Evolutionary conservation across 2,888 invertebrate genomes (phyloP).

Genomic region (Epirrhoe tristata): DNA sequence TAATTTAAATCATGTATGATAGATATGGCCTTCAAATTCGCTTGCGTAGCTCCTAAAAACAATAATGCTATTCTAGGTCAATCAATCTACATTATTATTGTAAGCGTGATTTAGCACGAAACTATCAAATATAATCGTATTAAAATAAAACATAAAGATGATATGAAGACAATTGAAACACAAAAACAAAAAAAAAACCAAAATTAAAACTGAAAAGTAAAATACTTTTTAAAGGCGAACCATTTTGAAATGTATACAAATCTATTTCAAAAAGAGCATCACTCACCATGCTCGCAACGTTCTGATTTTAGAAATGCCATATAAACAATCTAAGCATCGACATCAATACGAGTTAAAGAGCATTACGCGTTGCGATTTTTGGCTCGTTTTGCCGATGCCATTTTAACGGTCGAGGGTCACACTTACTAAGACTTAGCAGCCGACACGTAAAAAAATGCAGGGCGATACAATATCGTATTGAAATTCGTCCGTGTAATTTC

Average conservation of each 20-base stretch:
- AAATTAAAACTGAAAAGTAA: not conserved
- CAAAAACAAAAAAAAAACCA: not conserved
- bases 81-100: not conserved
- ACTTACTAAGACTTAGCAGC: too few relatives aligned
- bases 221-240: not conserved
- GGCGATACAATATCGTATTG: too few relatives aligned
- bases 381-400: too few relatives aligned
- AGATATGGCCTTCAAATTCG: not conserved
- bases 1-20: not conserved
- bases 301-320: constrained; percentile 32
- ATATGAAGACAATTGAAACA: not conserved
- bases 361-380: too few relatives aligned
- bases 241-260: constrained; percentile 13
- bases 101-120: not conserved
- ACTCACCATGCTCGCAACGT: constrained; percentile 16
- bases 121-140: not conserved
- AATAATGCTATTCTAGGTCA: not conserved
- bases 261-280: constrained; percentile 15
- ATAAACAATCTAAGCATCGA: constrained; percentile 30
- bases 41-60: not conserved
- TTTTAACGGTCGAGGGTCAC: too few relatives aligned
- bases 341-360: constrained; percentile 15
- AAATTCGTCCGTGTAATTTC: too few relatives aligned
- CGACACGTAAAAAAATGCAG: too few relatives aligned
- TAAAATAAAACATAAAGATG: not conserved